Evolutionary conservation across 2,888 invertebrate species (phyloP), one percentile per base, ranked within the genome.

Genomic region (Phrixothrix hirtus): DNA sequence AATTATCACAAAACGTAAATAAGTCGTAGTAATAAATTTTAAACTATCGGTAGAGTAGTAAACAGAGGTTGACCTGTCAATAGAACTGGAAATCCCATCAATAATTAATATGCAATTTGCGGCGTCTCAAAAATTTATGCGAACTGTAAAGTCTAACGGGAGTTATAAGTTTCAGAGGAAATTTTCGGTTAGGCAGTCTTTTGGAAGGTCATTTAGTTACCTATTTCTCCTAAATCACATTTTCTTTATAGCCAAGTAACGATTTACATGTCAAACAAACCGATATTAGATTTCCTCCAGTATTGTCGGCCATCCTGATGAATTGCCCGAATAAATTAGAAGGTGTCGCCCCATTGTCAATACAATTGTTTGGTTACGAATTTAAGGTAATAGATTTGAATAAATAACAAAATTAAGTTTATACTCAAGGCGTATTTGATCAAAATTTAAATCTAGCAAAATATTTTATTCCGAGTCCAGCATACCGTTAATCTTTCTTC

Each of bases 61-160:
- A 61, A 59, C 59, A 59, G 55, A 39, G 47, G 39, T 36, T 31
- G 55, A 46, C 49, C 57, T 58, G 58, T 60, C 63, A 61, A 64
- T 61, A 63, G 63, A 55, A 58, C 65, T 61, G 58, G 63, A 67
- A 69, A 69, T 69, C 68, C 68, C 66, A 70, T 70, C 67, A 70
- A 70, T 70, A 69, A 62, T 69, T 70, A 65, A 70, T 70, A 68
- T 69, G 69, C 69, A 70, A 69, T 70, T 70, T 70, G 68, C 66
- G 61, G 66, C 59, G 59, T 56, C 57, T 69, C 62, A 69, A 70
- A 70, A 69, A 70, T 70, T 67, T 64, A 69, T 68, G 55, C 57
- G 56, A 62, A 60, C 60, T 62, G 64, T 58, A 59, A 61, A 55
- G 58, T 58, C 59, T 57, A 55, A 53, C 49, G 57, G 55, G 57